phyloP scores from a whole-genome alignment of 1,140 invertebrate genomes.

The Odontomachus brunneus region DNA sequence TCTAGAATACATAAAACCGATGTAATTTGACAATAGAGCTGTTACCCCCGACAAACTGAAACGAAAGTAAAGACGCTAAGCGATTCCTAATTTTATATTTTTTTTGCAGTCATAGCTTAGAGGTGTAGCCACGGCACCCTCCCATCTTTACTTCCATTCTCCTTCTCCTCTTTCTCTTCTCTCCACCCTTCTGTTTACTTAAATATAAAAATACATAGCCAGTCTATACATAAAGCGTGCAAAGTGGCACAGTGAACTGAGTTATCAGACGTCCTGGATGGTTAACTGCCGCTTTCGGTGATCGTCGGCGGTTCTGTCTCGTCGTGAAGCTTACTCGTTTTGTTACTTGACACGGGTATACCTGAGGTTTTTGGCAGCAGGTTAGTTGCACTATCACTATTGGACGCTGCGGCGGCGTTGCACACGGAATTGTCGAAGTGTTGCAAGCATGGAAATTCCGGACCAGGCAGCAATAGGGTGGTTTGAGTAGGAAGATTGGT shows the following conservation, averaged over 20 bases:
- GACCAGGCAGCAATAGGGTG: constrained; percentile 80
- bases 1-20: constrained; percentile 37
- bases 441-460: constrained; percentile 81
- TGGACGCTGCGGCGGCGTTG: constrained; percentile 74
- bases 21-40: constrained; percentile 19
- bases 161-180: constrained; percentile 43
- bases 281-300: constrained; percentile 84
- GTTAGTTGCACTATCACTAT: constrained; percentile 83
- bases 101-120: constrained; percentile 49
- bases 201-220: constrained; percentile 86
- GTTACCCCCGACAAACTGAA: constrained; percentile 16
- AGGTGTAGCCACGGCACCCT: constrained; percentile 77
- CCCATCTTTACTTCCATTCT: constrained; percentile 67
- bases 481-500: constrained; percentile 83
- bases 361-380: constrained; percentile 83
- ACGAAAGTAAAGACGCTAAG: constrained; percentile 45
- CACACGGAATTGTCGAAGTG: constrained; percentile 78
- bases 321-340: constrained; percentile 80
- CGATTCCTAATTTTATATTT: constrained; percentile 15
- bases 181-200: constrained; percentile 78
- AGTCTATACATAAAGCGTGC: constrained; percentile 86
- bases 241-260: constrained; percentile 84
- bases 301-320: constrained; percentile 79
- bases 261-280: constrained; percentile 80
- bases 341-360: constrained; percentile 79